phyloP scores from a whole-genome alignment of 2,797 vertebrate genomes.

The Propithecus deckenii region DNA sequence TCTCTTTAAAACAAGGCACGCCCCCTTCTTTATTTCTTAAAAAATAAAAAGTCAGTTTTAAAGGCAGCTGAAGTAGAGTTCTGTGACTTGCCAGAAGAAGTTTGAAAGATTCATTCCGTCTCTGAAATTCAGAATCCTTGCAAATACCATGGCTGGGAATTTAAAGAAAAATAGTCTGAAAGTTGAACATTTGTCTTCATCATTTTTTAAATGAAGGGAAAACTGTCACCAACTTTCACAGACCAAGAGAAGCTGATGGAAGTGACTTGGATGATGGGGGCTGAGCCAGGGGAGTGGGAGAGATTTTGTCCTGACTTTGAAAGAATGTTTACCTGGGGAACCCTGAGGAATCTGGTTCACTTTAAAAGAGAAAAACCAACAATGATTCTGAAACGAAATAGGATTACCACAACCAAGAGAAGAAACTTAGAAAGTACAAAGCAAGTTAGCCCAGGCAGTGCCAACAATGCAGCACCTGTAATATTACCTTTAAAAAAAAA shows the following conservation, averaged over 20 bases:
- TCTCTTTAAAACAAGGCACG: background rate
- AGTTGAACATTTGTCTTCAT: background rate
- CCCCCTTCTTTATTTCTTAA: background rate
- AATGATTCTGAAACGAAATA: background rate
- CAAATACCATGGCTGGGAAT: background rate
- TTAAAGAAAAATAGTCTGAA: conserved; percentile 13
- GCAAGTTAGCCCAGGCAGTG: background rate
- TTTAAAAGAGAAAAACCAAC: background rate
- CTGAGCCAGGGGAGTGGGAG: background rate
- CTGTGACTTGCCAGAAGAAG: background rate
- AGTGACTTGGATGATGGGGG: accelerated
- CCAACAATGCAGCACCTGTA: background rate
- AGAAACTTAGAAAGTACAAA: background rate
- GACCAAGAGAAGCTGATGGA: background rate
- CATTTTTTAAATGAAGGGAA: conserved; percentile 14
- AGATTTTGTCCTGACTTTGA: background rate
- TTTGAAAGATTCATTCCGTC: background rate
- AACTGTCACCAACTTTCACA: background rate
- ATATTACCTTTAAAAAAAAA: background rate
- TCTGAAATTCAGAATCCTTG: conserved; percentile 2
- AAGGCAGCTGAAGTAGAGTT: background rate
- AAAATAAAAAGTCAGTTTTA: background rate
- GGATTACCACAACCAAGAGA: background rate
- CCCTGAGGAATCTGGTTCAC: background rate
- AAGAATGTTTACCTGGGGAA: background rate